phyloP scores from a whole-genome alignment of 2,888 invertebrate species.

The Caenorhabditis becei region DNA sequence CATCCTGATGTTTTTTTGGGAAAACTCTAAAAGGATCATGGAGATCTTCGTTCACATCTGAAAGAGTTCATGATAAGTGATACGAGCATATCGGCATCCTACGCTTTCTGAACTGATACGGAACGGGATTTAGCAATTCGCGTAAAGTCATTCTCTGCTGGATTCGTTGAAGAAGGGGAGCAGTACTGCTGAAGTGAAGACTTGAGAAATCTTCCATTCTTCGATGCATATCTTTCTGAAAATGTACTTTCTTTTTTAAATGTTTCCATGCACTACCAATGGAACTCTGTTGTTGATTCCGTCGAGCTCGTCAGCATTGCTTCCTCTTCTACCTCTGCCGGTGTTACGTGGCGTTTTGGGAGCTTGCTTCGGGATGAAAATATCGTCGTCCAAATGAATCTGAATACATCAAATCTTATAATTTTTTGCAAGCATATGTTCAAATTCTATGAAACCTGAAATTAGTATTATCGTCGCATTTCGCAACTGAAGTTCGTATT shows the following conservation, averaged over 20 bases:
- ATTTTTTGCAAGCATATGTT: not conserved
- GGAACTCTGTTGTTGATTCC: conserved; percentile 9
- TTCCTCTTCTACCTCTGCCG: not conserved
- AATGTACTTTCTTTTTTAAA: not conserved
- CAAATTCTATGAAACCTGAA: too few species aligned
- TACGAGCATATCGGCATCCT: not conserved
- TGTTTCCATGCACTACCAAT: not conserved
- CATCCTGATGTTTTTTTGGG: not conserved
- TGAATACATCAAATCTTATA: not conserved
- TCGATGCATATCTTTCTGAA: conserved; percentile 26
- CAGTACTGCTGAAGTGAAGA: not conserved
- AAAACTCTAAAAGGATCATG: not conserved
- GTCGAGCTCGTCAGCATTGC: not conserved
- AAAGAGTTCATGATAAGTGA: not conserved
- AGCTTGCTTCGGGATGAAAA: not conserved
- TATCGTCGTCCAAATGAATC: not conserved
- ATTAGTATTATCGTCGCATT: too few species aligned
- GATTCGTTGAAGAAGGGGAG: not conserved
- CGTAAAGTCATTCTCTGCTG: not conserved
- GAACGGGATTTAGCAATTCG: conserved; percentile 14
- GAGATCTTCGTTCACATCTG: conserved; percentile 6
- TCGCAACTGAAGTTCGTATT: too few species aligned
- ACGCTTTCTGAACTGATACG: conserved; percentile 5
- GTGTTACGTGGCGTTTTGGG: conserved; percentile 4
- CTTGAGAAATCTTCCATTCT: conserved; percentile 40